Evolutionary conservation across 2,888 invertebrate species (phyloP).

Genomic region (Zhengitettix transpicula): DNA sequence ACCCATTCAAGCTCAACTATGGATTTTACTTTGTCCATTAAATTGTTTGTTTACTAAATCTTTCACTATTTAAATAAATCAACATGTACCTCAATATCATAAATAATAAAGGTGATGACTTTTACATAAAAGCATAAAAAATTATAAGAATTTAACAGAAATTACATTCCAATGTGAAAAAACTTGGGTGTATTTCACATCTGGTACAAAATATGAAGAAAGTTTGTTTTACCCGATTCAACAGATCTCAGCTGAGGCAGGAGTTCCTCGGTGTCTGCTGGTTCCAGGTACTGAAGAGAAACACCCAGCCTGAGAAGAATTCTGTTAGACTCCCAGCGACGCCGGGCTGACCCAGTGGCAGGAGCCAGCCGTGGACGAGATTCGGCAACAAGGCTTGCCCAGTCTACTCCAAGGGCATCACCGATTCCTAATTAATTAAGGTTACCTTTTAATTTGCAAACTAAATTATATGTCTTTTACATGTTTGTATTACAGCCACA

Average conservation of each 20-base stretch:
- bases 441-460: background rate
- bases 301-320: constrained; percentile 67
- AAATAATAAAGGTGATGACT: no score
- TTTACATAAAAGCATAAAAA: no score
- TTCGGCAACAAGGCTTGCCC: constrained; percentile 77
- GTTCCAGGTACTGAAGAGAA: constrained; percentile 57
- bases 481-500: no score
- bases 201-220: no score
- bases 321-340: constrained; percentile 65
- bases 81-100: no score
- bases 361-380: constrained; percentile 38
- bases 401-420: constrained; percentile 89
- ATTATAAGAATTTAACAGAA: no score
- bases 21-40: background rate
- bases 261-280: constrained; percentile 30
- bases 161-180: no score
- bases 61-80: no score
- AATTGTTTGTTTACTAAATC: no score
- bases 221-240: no score
- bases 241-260: background rate
- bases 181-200: no score
- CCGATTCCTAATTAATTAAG: constrained; percentile 41
- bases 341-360: constrained; percentile 43
- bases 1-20: background rate
- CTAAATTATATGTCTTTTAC: no score